Conservation (phyloP, 2,797 vertebrate genomes). For the Poecilia velifera region DNA sequence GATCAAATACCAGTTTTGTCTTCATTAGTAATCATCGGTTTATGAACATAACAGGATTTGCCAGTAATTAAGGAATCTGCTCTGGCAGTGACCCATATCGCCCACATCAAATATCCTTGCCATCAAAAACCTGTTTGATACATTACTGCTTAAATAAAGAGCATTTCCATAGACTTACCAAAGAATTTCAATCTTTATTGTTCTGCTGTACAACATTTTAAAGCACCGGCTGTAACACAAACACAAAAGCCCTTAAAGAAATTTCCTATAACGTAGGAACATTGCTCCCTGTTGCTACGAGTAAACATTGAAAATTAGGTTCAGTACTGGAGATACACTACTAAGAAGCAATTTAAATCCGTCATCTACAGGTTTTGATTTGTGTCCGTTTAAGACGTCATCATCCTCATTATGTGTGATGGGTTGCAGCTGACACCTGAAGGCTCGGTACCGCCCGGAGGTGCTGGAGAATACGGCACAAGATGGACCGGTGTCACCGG, state of each 20-base stretch:
- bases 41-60: too few species aligned
- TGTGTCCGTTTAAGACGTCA: neutral
- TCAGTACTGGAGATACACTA: neutral
- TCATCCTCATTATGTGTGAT: conserved; percentile 10
- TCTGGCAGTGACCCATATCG: too few species aligned
- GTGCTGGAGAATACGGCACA: conserved; percentile 47
- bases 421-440: conserved; percentile 11
- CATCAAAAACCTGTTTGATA: too few species aligned
- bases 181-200: neutral
- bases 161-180: too few species aligned
- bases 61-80: too few species aligned
- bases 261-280: neutral
- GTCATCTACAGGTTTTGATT: neutral
- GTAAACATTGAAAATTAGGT: neutral
- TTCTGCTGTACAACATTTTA: neutral
- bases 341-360: neutral
- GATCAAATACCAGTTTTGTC: too few species aligned
- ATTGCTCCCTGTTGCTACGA: neutral
- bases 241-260: neutral
- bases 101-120: too few species aligned
- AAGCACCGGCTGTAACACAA: neutral
- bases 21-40: too few species aligned
- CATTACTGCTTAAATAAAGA: too few species aligned
- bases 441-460: conserved; percentile 43
- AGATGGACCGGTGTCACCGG: conserved; percentile 56